These are phyloP conservation scores for Macrotus californicus DNA, from an alignment of 2,113 vertebrate genomes.

Conservation along the genomic window DNA sequence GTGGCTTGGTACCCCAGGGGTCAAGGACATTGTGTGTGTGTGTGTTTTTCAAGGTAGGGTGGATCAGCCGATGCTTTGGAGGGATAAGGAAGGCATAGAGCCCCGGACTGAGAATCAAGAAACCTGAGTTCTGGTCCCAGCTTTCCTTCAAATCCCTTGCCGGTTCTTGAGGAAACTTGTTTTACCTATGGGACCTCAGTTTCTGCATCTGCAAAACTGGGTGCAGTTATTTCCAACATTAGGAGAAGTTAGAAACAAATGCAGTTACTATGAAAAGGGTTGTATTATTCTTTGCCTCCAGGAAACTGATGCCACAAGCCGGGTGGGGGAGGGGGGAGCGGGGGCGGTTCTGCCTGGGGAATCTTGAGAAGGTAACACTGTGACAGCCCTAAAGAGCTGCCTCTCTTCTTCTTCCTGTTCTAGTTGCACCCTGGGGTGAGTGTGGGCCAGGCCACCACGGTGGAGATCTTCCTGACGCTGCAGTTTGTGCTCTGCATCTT, in stretches of 20 bases:
- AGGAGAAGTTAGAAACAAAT: background rate
- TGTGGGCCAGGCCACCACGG: constrained; percentile 89
- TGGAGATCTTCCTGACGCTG: constrained; percentile 93
- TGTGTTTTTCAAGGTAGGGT: background rate
- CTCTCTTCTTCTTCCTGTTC: constrained; percentile 13
- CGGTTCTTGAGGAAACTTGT: background rate
- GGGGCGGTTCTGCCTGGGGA: background rate
- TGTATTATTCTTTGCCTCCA: background rate
- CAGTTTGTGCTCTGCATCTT: constrained; percentile 92
- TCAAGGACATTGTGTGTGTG: background rate
- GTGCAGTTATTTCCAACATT: background rate
- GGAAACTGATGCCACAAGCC: background rate
- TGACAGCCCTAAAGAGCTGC: background rate
- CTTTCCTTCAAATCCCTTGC: background rate
- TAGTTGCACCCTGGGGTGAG: constrained; percentile 92
- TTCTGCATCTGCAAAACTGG: background rate
- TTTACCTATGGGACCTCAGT: background rate
- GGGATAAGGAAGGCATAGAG: background rate
- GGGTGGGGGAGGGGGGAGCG: accelerated
- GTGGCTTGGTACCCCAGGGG: background rate
- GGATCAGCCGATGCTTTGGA: background rate
- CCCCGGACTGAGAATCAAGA: background rate
- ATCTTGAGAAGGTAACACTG: background rate
- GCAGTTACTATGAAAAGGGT: background rate
- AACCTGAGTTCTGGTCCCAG: background rate